Base-by-base conservation (phyloP, 2,888 invertebrate genomes). In the Idaea dimidiata region DNA sequence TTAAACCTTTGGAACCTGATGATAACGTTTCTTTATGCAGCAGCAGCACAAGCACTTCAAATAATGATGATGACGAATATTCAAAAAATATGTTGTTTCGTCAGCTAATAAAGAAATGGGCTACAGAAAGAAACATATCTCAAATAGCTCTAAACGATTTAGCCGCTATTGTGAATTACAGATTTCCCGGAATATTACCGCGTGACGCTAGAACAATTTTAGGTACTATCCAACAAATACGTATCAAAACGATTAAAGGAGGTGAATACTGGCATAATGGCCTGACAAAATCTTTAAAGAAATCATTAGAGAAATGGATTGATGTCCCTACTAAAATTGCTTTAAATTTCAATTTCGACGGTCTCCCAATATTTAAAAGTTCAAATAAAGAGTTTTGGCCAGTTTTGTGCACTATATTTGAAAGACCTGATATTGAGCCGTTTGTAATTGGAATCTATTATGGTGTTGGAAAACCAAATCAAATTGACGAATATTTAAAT, bases 351-450 rank as follows among this genome's bases (percentile, higher is more conserved):
- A 72, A 72, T 62, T 17, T 72, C 6, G 70, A 72, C 31, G 70
- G 72, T 31, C 58, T 72, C 1, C 69, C 72, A n/a, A 65, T 70
- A 8, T 66, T 61, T 33, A 72, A 72, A 33, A 71, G 69, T 54
- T 69, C 69, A 0, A 68, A 67, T n/a, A 32, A 66, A 16, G 60
- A 70, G 59, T 69, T 72, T 57, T 72, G 72, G 69, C 72, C 72
- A 8, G 69, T 72, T 17, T 31, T 72, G 4, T 64, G 62, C 14
- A 71, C 64, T 33, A 59, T 71, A 32, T 59, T 18, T 43, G 66
- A 68, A 62, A 62, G 10, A 24, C 55, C 59, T 16, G 31, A 43
- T 6, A 16, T 60, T 17, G 14, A 33, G 6, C 71, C 71, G 6
- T 62, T 71, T 17, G 55, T 71, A 0, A 58, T 70, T 60, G 71